Conservation (phyloP, 2,888 invertebrate species). For the Melolontha melolontha region DNA sequence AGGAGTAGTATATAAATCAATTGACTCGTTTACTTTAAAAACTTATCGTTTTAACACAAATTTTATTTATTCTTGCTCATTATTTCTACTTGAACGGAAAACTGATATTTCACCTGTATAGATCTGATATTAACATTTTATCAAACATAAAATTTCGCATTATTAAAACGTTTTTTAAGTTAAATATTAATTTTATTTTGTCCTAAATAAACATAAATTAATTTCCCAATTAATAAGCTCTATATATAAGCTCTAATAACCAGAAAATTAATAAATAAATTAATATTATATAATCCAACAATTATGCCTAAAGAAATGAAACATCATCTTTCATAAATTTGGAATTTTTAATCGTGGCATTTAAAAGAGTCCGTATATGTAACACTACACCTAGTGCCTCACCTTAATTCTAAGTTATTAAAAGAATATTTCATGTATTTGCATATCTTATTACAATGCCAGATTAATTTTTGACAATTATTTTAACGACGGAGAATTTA, state of each 20-base stretch:
- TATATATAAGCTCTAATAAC: not conserved
- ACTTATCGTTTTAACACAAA: too few species aligned
- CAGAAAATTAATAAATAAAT: slow-evolving; percentile 15
- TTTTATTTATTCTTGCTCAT: too few species aligned
- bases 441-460: slow-evolving; percentile 11
- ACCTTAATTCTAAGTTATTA: slow-evolving; percentile 28
- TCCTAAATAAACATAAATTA: slow-evolving; percentile 4
- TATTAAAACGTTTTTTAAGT: too few species aligned
- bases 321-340: not conserved
- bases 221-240: slow-evolving; percentile 1
- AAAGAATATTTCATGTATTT: slow-evolving; percentile 13
- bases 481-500: slow-evolving; percentile 4
- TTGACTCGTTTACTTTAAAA: too few species aligned
- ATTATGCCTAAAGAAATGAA: slow-evolving; percentile 21
- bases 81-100: too few species aligned
- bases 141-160: too few species aligned
- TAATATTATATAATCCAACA: slow-evolving; percentile 10
- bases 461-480: slow-evolving; percentile 5
- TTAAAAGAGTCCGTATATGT: not conserved
- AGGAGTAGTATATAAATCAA: too few species aligned
- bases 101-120: too few species aligned
- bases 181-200: slow-evolving; percentile 3
- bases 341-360: not conserved
- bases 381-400: slow-evolving; percentile 4
- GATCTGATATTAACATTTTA: too few species aligned